Evolutionary conservation across 2,888 invertebrate species (phyloP), one percentile per base, ranked within the genome.

Genomic region (Dolichopus griseipennis): DNA sequence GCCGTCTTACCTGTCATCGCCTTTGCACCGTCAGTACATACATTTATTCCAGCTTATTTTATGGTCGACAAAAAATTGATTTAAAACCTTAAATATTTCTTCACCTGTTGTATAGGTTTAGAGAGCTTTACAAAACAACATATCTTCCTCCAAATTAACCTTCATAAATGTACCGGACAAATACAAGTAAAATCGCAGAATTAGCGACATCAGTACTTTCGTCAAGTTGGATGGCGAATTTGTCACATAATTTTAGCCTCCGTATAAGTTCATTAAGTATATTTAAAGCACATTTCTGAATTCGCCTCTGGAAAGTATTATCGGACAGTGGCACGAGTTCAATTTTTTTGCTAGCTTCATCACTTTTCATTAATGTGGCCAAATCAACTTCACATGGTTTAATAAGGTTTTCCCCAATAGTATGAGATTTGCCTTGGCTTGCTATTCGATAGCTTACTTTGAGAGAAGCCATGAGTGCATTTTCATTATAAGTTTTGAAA

Each of bases 61-160:
- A n/a, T n/a, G n/a, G n/a, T n/a, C n/a, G n/a, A n/a, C n/a, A n/a
- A n/a, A n/a, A n/a, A n/a, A n/a, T n/a, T n/a, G n/a, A n/a, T n/a
- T n/a, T n/a, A n/a, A n/a, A n/a, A n/a, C n/a, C n/a, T n/a, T n/a
- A n/a, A n/a, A n/a, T n/a, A n/a, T n/a, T n/a, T n/a, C n/a, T n/a
- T n/a, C n/a, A n/a, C n/a, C n/a, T n/a, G n/a, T n/a, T 62, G 64
- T 64, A 66, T 61, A 64, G 21, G 61, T 68, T 61, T 68, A 63
- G 43, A 67, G 63, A 67, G 22, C 64, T 68, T 68, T 66, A 68
- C 68, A 68, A 66, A 68, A 68, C 66, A 68, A 66, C 66, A 68
- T 66, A 68, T 68, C 68, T 68, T 68, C 68, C 43, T 66, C 63
- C 34, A n/a, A 34, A 34, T 34, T 34, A 5, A 9, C 34, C 34